These are phyloP conservation scores for Glareola pratincola DNA, from an alignment of 2,113 vertebrate species.

Conservation along the genomic window DNA sequence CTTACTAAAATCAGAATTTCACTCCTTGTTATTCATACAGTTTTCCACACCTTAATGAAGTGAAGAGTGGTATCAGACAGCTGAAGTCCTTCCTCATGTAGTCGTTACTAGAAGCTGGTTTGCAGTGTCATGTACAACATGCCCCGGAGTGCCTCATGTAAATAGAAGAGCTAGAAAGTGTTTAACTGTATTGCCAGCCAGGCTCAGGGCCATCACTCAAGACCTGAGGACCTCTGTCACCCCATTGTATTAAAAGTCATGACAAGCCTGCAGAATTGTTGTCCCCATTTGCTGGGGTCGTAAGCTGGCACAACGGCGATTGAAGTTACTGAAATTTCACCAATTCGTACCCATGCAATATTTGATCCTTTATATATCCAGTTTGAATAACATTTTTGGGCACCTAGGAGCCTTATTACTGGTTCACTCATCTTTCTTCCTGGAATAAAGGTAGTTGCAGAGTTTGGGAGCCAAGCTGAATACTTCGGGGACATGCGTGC, in stretches of 20 bases:
- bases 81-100: not conserved
- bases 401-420: not conserved
- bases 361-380: not conserved
- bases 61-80: not conserved
- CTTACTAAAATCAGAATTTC: not conserved
- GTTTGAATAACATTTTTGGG: not conserved
- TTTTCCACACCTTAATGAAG: not conserved
- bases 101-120: not conserved
- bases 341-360: rapidly evolving
- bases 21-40: not conserved
- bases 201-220: not conserved
- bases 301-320: not conserved
- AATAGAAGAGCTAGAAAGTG: not conserved
- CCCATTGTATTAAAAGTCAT: not conserved
- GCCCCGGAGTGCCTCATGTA: not conserved
- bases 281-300: rapidly evolving
- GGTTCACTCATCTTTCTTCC: not conserved
- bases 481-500: not conserved
- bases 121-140: not conserved
- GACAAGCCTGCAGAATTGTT: not conserved
- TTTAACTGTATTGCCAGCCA: not conserved
- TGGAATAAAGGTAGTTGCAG: not conserved
- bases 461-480: not conserved
- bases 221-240: not conserved
- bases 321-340: not conserved